Evolutionary conservation across 2,113 vertebrate species (phyloP).

Genomic region (Manacus vitellinus): DNA sequence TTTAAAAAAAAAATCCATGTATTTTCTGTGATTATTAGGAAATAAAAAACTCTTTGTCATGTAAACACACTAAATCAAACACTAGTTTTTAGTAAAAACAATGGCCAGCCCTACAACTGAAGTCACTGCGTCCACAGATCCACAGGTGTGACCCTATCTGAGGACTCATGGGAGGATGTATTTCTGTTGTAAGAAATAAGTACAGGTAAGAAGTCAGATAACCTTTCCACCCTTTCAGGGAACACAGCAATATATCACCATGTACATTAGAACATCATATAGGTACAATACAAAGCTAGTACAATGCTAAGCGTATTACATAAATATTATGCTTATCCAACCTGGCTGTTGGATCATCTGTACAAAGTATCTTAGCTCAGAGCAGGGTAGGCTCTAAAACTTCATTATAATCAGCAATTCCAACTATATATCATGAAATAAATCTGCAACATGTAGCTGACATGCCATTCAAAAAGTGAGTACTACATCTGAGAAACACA

Average conservation of each 20-base stretch:
- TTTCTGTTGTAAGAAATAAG: neutral
- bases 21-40: neutral
- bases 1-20: neutral
- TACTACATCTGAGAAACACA: neutral
- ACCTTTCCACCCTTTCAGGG: neutral
- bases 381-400: neutral
- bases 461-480: neutral
- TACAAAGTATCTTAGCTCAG: slow-evolving; percentile 25
- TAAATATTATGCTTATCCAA: neutral
- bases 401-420: neutral
- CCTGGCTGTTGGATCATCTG: neutral
- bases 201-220: neutral
- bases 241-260: neutral
- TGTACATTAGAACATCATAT: neutral
- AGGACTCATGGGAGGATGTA: neutral
- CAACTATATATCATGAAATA: neutral
- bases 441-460: neutral
- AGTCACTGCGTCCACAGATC: neutral
- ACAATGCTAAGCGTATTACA: neutral
- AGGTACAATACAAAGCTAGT: slow-evolving; percentile 15
- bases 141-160: neutral
- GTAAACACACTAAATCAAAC: neutral
- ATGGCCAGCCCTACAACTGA: neutral
- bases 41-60: neutral
- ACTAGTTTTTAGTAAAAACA: neutral